These are phyloP conservation scores for Myotis pilosus DNA, from an alignment of 2,797 vertebrate species.

Conservation along the genomic window DNA sequence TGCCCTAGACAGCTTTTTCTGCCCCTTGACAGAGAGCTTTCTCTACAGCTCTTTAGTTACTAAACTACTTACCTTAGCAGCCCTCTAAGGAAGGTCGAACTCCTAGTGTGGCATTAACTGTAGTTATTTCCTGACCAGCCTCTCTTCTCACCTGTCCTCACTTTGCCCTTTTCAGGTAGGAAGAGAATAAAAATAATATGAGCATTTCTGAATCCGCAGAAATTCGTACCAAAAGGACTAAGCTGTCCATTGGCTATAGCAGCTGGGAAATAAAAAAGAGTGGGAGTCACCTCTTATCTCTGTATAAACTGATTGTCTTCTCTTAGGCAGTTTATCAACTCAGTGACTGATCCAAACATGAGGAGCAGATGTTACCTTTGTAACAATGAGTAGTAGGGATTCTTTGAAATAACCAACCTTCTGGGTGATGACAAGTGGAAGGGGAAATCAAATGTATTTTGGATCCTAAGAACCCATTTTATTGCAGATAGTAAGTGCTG, in stretches of 20 bases:
- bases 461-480: constrained; percentile 21
- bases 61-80: neutral
- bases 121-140: neutral
- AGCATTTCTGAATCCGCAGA: neutral
- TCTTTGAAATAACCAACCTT: neutral
- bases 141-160: neutral
- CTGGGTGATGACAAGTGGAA: neutral
- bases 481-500: neutral
- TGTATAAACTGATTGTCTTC: neutral
- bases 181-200: neutral
- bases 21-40: too few species aligned
- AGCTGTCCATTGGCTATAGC: neutral
- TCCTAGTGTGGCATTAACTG: neutral
- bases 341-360: neutral
- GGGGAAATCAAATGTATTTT: neutral
- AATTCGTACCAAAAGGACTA: neutral
- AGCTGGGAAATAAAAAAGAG: neutral
- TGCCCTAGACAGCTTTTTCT: too few species aligned
- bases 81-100: neutral
- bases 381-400: neutral
- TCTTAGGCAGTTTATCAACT: neutral
- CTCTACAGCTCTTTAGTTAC: neutral
- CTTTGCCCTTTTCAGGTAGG: neutral
- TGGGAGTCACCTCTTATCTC: neutral
- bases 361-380: neutral